Conservation (phyloP, 2,888 invertebrate genomes). For the Tuta absoluta region DNA sequence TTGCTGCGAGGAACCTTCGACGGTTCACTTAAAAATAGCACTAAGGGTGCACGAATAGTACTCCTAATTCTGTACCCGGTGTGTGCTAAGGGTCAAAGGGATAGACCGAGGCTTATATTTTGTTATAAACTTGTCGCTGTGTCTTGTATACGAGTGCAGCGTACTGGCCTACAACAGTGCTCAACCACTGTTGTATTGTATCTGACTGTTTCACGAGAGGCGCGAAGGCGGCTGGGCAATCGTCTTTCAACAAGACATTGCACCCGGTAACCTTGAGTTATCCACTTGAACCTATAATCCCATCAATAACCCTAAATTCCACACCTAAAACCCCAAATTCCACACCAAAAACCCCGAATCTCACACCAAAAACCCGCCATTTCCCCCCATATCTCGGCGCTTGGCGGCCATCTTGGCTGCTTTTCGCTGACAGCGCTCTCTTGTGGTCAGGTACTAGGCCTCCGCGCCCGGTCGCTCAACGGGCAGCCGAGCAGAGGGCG, state of each 20-base stretch:
- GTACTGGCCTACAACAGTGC: constrained; percentile 58
- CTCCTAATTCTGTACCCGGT: constrained; percentile 48
- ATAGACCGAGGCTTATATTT: constrained; percentile 60
- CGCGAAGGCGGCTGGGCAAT: constrained; percentile 72
- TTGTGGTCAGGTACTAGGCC: constrained; percentile 78
- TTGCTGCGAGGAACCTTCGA: constrained; percentile 58
- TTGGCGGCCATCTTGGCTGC: constrained; percentile 49
- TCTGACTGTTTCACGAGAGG: constrained; percentile 62
- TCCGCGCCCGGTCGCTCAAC: constrained; percentile 76
- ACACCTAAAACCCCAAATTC: neutral
- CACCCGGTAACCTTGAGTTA: constrained; percentile 58
- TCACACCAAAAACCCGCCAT: constrained; percentile 6
- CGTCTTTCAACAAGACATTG: constrained; percentile 80
- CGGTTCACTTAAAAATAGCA: constrained; percentile 71
- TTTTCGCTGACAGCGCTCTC: constrained; percentile 55
- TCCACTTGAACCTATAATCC: neutral
- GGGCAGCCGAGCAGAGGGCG: constrained; percentile 74
- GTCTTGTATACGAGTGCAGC: constrained; percentile 40
- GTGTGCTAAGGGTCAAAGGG: constrained; percentile 72
- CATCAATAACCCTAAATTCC: neutral
- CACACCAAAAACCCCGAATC: neutral
- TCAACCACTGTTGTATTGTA: constrained; percentile 74
- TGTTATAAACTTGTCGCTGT: constrained; percentile 45
- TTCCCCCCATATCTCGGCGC: constrained; percentile 38
- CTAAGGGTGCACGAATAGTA: constrained; percentile 52